Base-by-base conservation (phyloP, 1,140 invertebrate species). In the Aphelenchoides fujianensis region DNA sequence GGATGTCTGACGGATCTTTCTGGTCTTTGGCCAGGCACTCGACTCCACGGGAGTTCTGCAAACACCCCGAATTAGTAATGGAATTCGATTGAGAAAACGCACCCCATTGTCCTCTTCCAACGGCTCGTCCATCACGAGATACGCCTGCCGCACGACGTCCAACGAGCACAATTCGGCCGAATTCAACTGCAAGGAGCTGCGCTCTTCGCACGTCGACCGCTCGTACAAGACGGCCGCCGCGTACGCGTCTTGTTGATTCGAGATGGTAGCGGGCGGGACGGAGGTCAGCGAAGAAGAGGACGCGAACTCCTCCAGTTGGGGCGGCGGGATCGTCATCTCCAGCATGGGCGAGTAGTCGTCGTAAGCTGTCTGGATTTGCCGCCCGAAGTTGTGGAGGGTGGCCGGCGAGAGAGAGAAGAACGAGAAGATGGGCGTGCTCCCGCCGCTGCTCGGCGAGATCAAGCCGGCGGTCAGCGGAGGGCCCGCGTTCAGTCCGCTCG, bases 1-100 rank as follows among this genome's bases (percentile, higher is more conserved):
- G 72, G n/a, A 82, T 76, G 30, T 82, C 82, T 34, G 59, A 66
- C 31, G 81, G 75, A 61, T 70, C 68, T 41, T 81, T 68, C 32
- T 78, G 68, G 7, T 53, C 37, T 64, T 81, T 70, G 27, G 3
- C 27, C 30, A 77, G 31, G 53, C 19, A 34, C 28, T 34, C 70
- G 23, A 48, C 41, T 12, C 41, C 41, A 23, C 12, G 41, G 12
- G 41, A 12, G 23, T 48, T 16, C 41, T 48, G 41, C 12, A 48
- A 48, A 48, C 23, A 48, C 41, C 12, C 23, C 23, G 23, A 48
- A 48, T 48, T 48, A 12, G 12, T 48, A 48, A 48, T 48, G 12
- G 41, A 48, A 48, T 48, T 16, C 41, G n/a, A n/a, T n/a, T n/a
- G n/a, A n/a, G n/a, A n/a, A n/a, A 48, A 48, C 12, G 12, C 41